Evolutionary conservation across 2,113 vertebrate genomes (phyloP), one percentile per base, ranked within the genome.

Genomic region (Camelus dromedarius): DNA sequence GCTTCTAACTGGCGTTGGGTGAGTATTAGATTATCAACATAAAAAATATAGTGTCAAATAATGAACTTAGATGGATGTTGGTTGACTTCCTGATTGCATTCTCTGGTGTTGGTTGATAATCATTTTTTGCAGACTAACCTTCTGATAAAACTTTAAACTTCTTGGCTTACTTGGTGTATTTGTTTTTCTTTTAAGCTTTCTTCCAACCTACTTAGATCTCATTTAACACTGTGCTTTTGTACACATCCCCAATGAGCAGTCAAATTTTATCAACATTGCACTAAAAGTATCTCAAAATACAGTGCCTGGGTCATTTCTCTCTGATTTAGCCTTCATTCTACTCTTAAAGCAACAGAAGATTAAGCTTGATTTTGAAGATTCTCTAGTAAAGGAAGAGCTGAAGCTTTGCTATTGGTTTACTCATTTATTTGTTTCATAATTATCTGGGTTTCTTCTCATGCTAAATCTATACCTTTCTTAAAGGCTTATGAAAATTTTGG

Each of bases 401-500:
- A 93, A 22, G 8, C 9, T 93, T 95, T 93, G 5, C 28, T 92
- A 58, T 62, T 84, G 10, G 38, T 92, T 92, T n/a, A 32, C 56
- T 87, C 38, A 82, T 67, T 91, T 93, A 66, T 52, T 93, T 95
- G 38, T 84, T 95, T 64, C 18, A 11, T 85, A 32, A 42, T 42
- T 79, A 62, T 77, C 93, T 83, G 52, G 72, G 8, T 69, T 95
- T 76, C 32, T 91, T 94, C 67, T 97, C 62, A 91, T 80, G 26
- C 2, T 72, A 79, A 83, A 91, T 75, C 11, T 95, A n/a, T 93
- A 64, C 76, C 94, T 95, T 96, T 96, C 72, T 95, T 85, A 90
- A 97, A 96, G 97, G 97, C 97, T 96, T 98, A 97, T 98, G 97
- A 98, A 97, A 96, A 93, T 94, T 97, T 96, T 82, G 84, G 90